Evolutionary conservation across 2,113 vertebrate genomes (phyloP), one percentile per base, ranked within the genome.

Genomic region (Sigmodon hispidus): DNA sequence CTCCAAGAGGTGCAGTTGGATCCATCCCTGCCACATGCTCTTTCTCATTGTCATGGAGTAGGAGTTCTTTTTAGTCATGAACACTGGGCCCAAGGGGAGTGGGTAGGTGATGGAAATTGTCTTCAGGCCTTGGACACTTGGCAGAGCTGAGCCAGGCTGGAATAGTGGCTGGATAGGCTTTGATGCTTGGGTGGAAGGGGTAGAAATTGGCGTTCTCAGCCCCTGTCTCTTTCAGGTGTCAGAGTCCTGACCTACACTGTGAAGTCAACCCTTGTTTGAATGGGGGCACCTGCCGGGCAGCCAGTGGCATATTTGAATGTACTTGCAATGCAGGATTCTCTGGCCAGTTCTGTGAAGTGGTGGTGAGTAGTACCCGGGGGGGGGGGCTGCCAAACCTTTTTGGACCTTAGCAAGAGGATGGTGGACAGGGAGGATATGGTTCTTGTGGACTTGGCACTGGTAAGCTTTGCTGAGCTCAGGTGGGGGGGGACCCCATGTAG

Each of bases 251-350:
- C 80, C 98, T 99, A 9, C 98, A 99, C 86, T 99, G 99, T 48
- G 98, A 98, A 1, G 98, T 99, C 7, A 99, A 98, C 94, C 99
- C 99, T 0, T 99, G 99, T 98, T 98, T 99, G 92, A 99, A 99
- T 0, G 99, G 99, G 17, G 99, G 99, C 70, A 99, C 99, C 24
- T 99, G 99, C 96, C 98, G 98, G 89, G 98, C 98, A 95, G 96
- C 98, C 0, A 98, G 98, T n/a, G 99, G 99, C 97, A 98, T 96
- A 57, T 99, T 98, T 55, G 98, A 99, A 95, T 99, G 99, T 57
- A n/a, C 98, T 93, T 99, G 99, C 96, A 98, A 97, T 1, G 94
- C 97, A 3, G 98, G 99, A 95, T 99, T 98, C 97, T 99, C 98
- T 0, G 99, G 99, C 31, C 98, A 97, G 43, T 98, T 97, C 96